Base-by-base conservation (phyloP, 2,113 vertebrate species). In the Solenodon paradoxus region DNA sequence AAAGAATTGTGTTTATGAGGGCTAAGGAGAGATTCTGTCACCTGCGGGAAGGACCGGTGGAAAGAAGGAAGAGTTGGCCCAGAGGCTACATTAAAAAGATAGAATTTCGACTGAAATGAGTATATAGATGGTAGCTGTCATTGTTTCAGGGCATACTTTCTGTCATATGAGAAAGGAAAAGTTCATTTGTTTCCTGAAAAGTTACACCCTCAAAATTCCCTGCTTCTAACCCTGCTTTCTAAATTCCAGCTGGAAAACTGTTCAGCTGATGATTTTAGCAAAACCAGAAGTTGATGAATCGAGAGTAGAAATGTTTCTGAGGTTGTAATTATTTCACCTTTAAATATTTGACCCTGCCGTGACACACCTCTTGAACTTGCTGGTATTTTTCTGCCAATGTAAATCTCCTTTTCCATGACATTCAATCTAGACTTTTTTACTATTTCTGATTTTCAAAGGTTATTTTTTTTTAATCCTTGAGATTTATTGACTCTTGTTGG, bases 241-340 rank as follows among this genome's bases (percentile, higher is more conserved):
- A 93, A 92, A 93, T 77, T 95, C 61, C 72, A 94, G 17, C 40
- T 92, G 77, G 80, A 95, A 96, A 93, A 87, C 30, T 92, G 30
- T 89, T 88, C 15, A 74, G 26, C 53, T 90, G 63, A 96, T 88
- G 66, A 51, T 93, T 95, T 96, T 88, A 86, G 77, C 80, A 96
- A 94, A 97, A 95, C 47, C 78, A 84, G 55, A 10, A 82, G n/a
- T 28, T 74, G 83, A 11, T 95, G 42, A 96, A 45, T 38, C 81
- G 16, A 86, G 42, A 86, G 26, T 42, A 77, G 83, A 45, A 5
- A 61, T 79, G 78, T 92, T 78, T 75, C 40, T 91, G 57, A 94
- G 82, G 5, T 57, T 38, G 64, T 74, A 79, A 79, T 82, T 64
- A 80, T 64, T 94, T 57, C 42, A 81, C 38, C 77, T 75, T 85